Percentiles rank a stretch among this genome's conserved stretches.
phyloP scores from a whole-genome alignment of 2,888 invertebrate genomes.

The Acanthococcus lagerstroemiae region DNA sequence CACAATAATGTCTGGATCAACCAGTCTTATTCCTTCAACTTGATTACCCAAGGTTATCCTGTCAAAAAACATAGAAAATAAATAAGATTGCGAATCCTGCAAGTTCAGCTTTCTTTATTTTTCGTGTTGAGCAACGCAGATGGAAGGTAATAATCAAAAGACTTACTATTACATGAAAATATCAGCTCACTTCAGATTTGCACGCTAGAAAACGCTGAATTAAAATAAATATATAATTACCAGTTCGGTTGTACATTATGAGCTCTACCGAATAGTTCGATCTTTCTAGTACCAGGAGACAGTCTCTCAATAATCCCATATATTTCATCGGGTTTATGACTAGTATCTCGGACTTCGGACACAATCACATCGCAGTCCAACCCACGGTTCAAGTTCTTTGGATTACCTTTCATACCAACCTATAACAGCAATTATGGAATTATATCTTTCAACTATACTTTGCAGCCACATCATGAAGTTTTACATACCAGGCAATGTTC shows the following conservation, averaged over 20 bases:
- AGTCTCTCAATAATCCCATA: slow-evolving; percentile 95
- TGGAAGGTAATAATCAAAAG: too few species aligned
- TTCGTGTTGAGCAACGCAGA: too few species aligned
- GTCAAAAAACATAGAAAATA: slow-evolving; percentile 25
- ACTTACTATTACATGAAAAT: too few species aligned
- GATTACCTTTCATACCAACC: slow-evolving; percentile 93
- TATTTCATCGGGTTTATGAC: slow-evolving; percentile 97
- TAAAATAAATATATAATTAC: slow-evolving; percentile 44
- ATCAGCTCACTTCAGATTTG: too few species aligned
- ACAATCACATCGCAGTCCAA: slow-evolving; percentile 97
- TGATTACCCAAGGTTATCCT: slow-evolving; percentile 92
- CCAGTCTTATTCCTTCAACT: slow-evolving; percentile 83
- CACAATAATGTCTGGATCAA: slow-evolving; percentile 82
- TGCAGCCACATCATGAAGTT: background rate
- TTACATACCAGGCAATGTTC: slow-evolving; percentile 77
- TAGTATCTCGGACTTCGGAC: slow-evolving; percentile 93
- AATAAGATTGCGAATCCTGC: background rate
- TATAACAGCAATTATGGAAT: slow-evolving; percentile 38
- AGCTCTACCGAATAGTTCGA: slow-evolving; percentile 91
- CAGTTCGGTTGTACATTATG: slow-evolving; percentile 98
- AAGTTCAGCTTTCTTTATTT: too few species aligned
- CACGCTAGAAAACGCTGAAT: too few species aligned
- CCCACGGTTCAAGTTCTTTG: slow-evolving; percentile 79
- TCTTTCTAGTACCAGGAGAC: slow-evolving; percentile 92
- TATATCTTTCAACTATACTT: background rate